Conservation (phyloP, 1,140 invertebrate genomes). For the Uloborus diversus region DNA sequence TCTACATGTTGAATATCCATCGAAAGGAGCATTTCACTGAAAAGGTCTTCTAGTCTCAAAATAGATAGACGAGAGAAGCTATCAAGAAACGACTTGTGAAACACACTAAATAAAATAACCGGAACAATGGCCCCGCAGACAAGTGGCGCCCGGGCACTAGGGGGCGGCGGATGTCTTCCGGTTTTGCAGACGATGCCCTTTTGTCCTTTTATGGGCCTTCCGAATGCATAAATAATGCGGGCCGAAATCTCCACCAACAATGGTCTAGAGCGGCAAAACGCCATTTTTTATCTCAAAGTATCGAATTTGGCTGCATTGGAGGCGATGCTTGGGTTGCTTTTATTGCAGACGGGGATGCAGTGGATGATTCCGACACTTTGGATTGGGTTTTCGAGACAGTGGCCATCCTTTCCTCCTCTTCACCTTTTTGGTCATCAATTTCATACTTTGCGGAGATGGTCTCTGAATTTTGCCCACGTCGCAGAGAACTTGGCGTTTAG, state of each 20-base stretch:
- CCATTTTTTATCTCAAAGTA: not conserved
- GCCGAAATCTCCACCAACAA: not conserved
- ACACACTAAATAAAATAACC: conserved; percentile 27
- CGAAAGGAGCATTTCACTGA: not conserved
- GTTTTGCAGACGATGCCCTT: conserved; percentile 19
- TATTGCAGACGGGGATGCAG: too few relatives aligned
- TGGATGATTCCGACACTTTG: too few relatives aligned
- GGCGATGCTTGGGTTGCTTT: not conserved
- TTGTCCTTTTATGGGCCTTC: conserved; percentile 21
- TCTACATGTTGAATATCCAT: too few relatives aligned
- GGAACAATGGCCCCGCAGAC: conserved; percentile 20
- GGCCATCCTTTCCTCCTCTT: too few relatives aligned
- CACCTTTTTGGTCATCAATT: too few relatives aligned
- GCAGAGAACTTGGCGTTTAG: too few relatives aligned
- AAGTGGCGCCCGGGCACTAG: conserved; percentile 6
- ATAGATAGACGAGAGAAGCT: not conserved
- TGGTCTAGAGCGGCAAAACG: not conserved
- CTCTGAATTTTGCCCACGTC: too few relatives aligned
- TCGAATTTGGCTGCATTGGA: not conserved
- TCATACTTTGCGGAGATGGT: too few relatives aligned
- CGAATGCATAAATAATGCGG: conserved; percentile 30
- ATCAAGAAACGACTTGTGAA: not conserved
- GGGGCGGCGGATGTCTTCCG: conserved; percentile 2
- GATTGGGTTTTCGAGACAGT: too few relatives aligned
- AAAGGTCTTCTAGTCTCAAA: not conserved